These are phyloP conservation scores for Oligia fasciuncula DNA, from an alignment of 2,888 invertebrate species.

Conservation along the genomic window DNA sequence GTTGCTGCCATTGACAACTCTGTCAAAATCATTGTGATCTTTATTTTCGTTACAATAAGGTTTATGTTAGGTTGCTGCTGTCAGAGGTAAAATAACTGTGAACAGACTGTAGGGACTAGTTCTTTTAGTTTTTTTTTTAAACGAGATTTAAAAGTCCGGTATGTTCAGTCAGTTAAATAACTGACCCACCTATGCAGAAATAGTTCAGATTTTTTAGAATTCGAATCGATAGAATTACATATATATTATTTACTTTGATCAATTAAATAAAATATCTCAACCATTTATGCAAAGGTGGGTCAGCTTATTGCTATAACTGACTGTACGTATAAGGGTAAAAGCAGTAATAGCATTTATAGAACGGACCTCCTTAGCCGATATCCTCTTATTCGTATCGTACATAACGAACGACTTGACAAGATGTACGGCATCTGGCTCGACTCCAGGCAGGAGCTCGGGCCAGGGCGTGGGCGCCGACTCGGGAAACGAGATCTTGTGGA, in stretches of 20 bases:
- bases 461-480: slow-evolving; percentile 94
- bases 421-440: slow-evolving; percentile 92
- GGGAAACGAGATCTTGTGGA: slow-evolving; percentile 97
- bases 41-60: neutral
- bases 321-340: neutral
- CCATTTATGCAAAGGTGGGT: too few species aligned
- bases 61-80: neutral
- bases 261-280: too few species aligned
- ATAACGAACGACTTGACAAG: slow-evolving; percentile 94
- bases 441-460: slow-evolving; percentile 94
- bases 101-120: too few species aligned
- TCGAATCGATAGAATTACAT: too few species aligned
- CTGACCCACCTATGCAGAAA: too few species aligned
- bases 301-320: too few species aligned
- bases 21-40: neutral
- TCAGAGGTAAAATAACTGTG: neutral
- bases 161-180: neutral
- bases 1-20: neutral
- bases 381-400: slow-evolving; percentile 94
- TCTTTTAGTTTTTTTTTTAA: too few species aligned
- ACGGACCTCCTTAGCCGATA: slow-evolving; percentile 92
- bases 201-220: too few species aligned
- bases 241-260: too few species aligned
- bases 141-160: neutral
- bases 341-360: neutral